phyloP scores from a whole-genome alignment of 2,888 invertebrate species.

The Prosopocoilus inquinatus region DNA sequence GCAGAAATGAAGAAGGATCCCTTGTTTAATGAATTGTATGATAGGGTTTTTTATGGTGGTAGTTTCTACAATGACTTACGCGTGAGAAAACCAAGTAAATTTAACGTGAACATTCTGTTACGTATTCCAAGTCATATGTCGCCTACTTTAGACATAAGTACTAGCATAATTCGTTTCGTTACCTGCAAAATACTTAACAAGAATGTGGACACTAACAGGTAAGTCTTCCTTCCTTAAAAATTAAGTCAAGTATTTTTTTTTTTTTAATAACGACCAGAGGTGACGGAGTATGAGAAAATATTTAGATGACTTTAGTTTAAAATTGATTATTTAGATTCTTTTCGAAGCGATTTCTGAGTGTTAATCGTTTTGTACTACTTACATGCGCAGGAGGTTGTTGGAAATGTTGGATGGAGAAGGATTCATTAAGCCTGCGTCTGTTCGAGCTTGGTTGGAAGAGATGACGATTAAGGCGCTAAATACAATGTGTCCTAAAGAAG shows the following conservation, averaged over 20 bases:
- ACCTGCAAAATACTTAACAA: too few species aligned
- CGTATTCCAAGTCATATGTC: too few species aligned
- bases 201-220: too few species aligned
- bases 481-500: slow-evolving; percentile 30
- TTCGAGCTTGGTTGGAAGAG: slow-evolving; percentile 57
- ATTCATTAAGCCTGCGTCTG: slow-evolving; percentile 50
- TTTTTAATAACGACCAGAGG: too few species aligned
- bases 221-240: too few species aligned
- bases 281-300: too few species aligned
- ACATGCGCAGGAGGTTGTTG: slow-evolving; percentile 21
- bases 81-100: slow-evolving; percentile 60
- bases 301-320: too few species aligned
- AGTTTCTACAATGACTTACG: slow-evolving; percentile 62
- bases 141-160: too few species aligned
- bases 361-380: not conserved
- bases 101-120: slow-evolving; percentile 60
- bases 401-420: slow-evolving; percentile 46
- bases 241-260: too few species aligned
- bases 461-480: slow-evolving; percentile 52
- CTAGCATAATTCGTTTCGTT: too few species aligned
- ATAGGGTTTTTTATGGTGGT: slow-evolving; percentile 53
- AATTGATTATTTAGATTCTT: too few species aligned
- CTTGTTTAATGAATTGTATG: slow-evolving; percentile 41
- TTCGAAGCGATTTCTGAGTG: too few species aligned
- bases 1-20: slow-evolving; percentile 37